These are phyloP conservation scores for Halocaridina rubra DNA, from an alignment of 2,888 invertebrate species.

Conservation along the genomic window DNA sequence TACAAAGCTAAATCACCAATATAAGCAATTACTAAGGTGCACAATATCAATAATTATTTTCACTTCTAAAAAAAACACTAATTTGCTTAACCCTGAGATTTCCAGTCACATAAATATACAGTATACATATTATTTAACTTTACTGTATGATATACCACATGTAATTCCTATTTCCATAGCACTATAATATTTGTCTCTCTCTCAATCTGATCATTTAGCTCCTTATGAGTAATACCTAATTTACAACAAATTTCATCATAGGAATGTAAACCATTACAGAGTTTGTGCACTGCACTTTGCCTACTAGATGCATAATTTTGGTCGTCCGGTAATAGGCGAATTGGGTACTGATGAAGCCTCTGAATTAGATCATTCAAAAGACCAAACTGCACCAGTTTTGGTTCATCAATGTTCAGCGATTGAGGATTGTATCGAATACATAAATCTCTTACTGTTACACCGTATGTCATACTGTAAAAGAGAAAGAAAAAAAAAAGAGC, in stretches of 20 bases:
- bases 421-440: constrained; percentile 74
- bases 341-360: constrained; percentile 74
- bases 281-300: constrained; percentile 66
- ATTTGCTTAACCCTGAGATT: too few relatives aligned
- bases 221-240: constrained; percentile 79
- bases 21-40: too few relatives aligned
- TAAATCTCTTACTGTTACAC: constrained; percentile 80
- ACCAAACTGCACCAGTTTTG: constrained; percentile 87
- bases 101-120: too few relatives aligned
- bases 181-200: constrained; percentile 84
- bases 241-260: constrained; percentile 92
- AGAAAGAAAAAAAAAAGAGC: too few relatives aligned
- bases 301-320: constrained; percentile 5
- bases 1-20: too few relatives aligned
- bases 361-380: constrained; percentile 86
- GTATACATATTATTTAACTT: too few relatives aligned
- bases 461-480: constrained; percentile 79
- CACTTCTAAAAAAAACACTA: too few relatives aligned
- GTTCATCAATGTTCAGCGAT: constrained; percentile 76
- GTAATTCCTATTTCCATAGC: constrained; percentile 78
- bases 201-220: constrained; percentile 85
- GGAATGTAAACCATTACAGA: constrained; percentile 84
- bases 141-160: too few relatives aligned
- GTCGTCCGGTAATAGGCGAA: constrained; percentile 18
- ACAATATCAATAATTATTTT: too few relatives aligned